Evolutionary conservation across 2,113 vertebrate species (phyloP).

Genomic region (Nanorana parkeri): DNA sequence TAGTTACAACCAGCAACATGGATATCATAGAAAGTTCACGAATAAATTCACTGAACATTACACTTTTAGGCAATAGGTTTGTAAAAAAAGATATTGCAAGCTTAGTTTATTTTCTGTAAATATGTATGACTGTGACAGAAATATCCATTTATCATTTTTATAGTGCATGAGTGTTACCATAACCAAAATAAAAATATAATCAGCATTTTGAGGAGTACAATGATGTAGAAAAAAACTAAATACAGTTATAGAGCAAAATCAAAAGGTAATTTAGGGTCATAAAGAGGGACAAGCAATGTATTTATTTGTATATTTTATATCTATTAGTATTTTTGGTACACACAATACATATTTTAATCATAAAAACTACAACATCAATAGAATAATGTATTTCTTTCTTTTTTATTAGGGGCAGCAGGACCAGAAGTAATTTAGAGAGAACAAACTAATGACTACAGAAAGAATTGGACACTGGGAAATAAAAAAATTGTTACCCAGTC

Average conservation of each 20-base stretch:
- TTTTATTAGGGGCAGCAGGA: no score
- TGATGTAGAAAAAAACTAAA: background rate
- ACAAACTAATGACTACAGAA: no score
- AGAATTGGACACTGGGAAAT: no score
- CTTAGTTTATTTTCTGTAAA: slow-evolving; percentile 61
- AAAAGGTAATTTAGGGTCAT: background rate
- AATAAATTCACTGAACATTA: slow-evolving; percentile 53
- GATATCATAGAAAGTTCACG: slow-evolving; percentile 26
- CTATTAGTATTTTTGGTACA: no score
- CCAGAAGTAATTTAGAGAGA: no score
- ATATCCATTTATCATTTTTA: slow-evolving; percentile 56
- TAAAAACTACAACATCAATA: no score
- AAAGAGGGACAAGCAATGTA: no score
- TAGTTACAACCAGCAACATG: slow-evolving; percentile 50
- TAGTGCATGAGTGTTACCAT: slow-evolving; percentile 22
- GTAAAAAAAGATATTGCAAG: slow-evolving; percentile 56
- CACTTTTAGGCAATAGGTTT: slow-evolving; percentile 51
- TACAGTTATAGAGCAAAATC: slow-evolving; percentile 9
- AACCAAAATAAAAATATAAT: slow-evolving; percentile 29
- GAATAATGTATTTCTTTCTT: no score
- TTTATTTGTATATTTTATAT: no score
- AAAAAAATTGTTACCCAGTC: no score
- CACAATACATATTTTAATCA: no score
- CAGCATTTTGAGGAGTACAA: slow-evolving; percentile 10
- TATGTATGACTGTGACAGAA: slow-evolving; percentile 58